Percentiles rank a stretch among this genome's conserved stretches.
Conservation (phyloP, 2,888 invertebrate species). For the Apamea epomidion region DNA sequence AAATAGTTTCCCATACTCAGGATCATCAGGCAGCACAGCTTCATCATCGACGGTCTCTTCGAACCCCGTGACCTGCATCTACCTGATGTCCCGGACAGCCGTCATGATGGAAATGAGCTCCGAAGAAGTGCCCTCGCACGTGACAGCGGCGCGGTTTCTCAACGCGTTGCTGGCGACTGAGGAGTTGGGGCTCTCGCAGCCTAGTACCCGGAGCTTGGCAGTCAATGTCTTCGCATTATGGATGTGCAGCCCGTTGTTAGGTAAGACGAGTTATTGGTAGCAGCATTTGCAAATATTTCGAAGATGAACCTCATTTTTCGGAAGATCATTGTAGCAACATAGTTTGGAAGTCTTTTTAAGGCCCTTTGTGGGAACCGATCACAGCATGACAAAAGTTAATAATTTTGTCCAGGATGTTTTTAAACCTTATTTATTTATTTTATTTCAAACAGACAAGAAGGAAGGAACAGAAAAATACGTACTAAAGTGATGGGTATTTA, state of each 20-base stretch:
- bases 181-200: slow-evolving; percentile 94
- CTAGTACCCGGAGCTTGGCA: slow-evolving; percentile 93
- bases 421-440: too few relatives aligned
- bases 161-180: slow-evolving; percentile 87
- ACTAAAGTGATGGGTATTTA: too few relatives aligned
- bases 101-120: slow-evolving; percentile 94
- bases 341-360: neutral
- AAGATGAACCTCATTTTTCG: neutral
- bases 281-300: neutral
- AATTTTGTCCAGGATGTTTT: too few relatives aligned
- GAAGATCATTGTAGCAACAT: neutral
- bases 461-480: too few relatives aligned
- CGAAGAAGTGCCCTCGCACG: slow-evolving; percentile 84
- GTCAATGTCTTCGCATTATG: slow-evolving; percentile 97
- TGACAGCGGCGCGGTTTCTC: slow-evolving; percentile 83
- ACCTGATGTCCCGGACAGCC: slow-evolving; percentile 95
- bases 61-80: slow-evolving; percentile 93
- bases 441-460: too few relatives aligned
- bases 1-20: slow-evolving; percentile 64
- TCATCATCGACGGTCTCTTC: slow-evolving; percentile 86
- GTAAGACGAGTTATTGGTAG: slow-evolving; percentile 82
- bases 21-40: slow-evolving; percentile 86
- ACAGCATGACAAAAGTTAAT: neutral
- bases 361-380: neutral
- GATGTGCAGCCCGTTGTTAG: slow-evolving; percentile 97